Evolutionary conservation across 2,888 invertebrate genomes (phyloP).

Genomic region (Ennomos fuscantarius): DNA sequence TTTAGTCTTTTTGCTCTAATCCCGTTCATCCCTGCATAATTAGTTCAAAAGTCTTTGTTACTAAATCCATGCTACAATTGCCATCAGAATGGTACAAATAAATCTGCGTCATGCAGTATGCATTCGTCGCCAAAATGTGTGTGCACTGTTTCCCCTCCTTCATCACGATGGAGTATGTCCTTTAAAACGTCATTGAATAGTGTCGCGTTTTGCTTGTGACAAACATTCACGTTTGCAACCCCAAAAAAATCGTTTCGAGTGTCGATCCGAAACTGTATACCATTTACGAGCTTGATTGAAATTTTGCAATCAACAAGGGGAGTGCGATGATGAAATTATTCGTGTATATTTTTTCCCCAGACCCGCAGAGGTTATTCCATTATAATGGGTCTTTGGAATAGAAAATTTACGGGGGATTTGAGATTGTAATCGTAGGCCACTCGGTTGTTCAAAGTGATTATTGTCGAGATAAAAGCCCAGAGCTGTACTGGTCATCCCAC

Average conservation of each 20-base stretch:
- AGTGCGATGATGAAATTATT: conserved; percentile 81
- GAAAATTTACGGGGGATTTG: conserved; percentile 82
- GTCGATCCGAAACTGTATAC: conserved; percentile 80
- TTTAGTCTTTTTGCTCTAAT: conserved; percentile 58
- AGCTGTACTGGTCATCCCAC: conserved; percentile 74
- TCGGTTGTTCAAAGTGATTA: conserved; percentile 84
- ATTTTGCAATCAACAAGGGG: conserved; percentile 84
- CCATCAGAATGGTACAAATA: conserved; percentile 79
- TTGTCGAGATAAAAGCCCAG: conserved; percentile 72
- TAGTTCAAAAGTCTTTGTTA: conserved; percentile 64
- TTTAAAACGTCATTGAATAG: conserved; percentile 48
- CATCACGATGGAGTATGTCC: conserved; percentile 45
- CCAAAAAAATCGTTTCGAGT: conserved; percentile 80
- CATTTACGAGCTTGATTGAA: conserved; percentile 84
- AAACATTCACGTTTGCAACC: conserved; percentile 56
- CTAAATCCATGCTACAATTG: conserved; percentile 74
- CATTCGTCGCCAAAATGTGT: conserved; percentile 65
- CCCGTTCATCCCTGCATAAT: conserved; percentile 72
- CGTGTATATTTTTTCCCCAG: conserved; percentile 78
- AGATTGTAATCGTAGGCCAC: conserved; percentile 80
- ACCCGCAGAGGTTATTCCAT: conserved; percentile 72
- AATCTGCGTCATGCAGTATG: conserved; percentile 78
- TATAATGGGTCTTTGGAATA: conserved; percentile 75
- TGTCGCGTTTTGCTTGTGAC: conserved; percentile 46
- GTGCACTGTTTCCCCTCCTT: conserved; percentile 43